phyloP scores from a whole-genome alignment of 2,797 vertebrate genomes.

The Argya squamiceps region DNA sequence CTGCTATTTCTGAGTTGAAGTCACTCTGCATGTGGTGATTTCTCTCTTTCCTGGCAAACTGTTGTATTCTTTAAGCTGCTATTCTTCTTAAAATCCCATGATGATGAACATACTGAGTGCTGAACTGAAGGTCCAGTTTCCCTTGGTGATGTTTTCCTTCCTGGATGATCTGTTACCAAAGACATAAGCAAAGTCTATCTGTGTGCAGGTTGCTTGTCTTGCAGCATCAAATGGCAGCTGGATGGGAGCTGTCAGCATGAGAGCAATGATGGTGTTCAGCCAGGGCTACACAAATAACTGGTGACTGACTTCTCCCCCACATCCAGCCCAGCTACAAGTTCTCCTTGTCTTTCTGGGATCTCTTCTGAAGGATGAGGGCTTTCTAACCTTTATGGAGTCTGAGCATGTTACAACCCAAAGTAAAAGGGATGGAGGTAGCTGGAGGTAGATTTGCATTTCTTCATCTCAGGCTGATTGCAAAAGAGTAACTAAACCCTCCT shows the following conservation, averaged over 20 bases:
- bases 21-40: constrained; percentile 10
- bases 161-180: not conserved
- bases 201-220: not conserved
- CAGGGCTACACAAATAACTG: not conserved
- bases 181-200: not conserved
- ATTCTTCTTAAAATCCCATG: constrained; percentile 41
- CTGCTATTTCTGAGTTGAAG: not conserved
- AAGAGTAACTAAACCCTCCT: not conserved
- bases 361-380: not conserved
- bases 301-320: not conserved
- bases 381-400: not conserved
- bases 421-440: not conserved
- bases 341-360: rapidly evolving
- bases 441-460: not conserved
- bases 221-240: not conserved
- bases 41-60: constrained; percentile 25
- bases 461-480: not conserved
- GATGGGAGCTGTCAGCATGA: not conserved
- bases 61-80: constrained; percentile 20
- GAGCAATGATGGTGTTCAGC: not conserved
- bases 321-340: not conserved
- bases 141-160: not conserved
- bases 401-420: not conserved
- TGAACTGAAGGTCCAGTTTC: constrained; percentile 32
- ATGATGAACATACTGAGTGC: constrained; percentile 24